Evolutionary conservation across 2,113 vertebrate genomes (phyloP), one percentile per base, ranked within the genome.

Genomic region (Eidolon helvum): DNA sequence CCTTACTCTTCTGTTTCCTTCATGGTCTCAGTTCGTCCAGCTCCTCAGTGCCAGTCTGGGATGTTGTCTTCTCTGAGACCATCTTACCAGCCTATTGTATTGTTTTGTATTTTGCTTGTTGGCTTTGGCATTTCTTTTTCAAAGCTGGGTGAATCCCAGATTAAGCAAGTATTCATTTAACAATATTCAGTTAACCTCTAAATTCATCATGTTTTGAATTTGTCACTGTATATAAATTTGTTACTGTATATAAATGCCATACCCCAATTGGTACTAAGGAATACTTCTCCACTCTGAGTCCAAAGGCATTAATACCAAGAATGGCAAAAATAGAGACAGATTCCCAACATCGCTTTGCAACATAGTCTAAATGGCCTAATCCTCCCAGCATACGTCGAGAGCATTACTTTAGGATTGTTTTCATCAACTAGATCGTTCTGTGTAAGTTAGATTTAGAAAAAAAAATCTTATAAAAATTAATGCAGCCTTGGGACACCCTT

Each of bases 381-480:
- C 80, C 2, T 15, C 45, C 79, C 87, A 59, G 82, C 95, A 28
- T 21, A 2, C 0, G 0, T 87, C 68, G 43, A 85, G 38, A 61
- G 87, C 95, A 75, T 97, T 97, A 92, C 93, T 97, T 97, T 84
- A 83, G 68, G 87, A 40, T 98, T 97, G 93, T 95, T 98, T 97
- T 94, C 82, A 94, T 96, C 95, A 88, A 92, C 63, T 53, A 65
- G 61, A 69, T 97, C 55, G 80, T 89, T 98, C 88, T 97, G 40
- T 96, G 40, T 95, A 92, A 96, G 83, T 90, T 21, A 48, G 87
- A 19, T 80, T 95, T 93, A 65, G 79, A 30, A 95, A 94, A 94
- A 95, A 95, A 94, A 89, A 91, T 74, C 92, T 69, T 69, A 95
- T 93, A 94, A 98, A 98, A 98, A 90, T 91, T 87, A 94, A 84